phyloP scores from a whole-genome alignment of 23 tunicate genomes.

The Halocynthia aurantium region DNA sequence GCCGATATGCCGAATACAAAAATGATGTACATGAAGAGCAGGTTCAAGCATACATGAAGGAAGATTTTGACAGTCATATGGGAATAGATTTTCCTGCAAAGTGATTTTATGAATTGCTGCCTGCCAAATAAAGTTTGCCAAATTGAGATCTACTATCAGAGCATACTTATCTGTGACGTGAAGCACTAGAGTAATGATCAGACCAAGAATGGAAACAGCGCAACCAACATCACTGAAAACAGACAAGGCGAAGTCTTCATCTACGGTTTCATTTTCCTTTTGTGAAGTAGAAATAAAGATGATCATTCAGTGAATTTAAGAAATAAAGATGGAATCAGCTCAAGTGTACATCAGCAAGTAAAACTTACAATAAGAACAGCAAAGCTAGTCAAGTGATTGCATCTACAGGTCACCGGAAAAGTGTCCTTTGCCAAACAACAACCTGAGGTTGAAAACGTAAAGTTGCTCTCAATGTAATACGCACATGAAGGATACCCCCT shows the following conservation, averaged over 20 bases:
- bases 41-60: no score
- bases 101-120: no score
- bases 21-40: no score
- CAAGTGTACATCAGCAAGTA: no score
- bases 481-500: neutral
- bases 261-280: slow-evolving; percentile 22
- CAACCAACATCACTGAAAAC: slow-evolving; percentile 7
- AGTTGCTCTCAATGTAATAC: slow-evolving; percentile 10
- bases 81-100: no score
- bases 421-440: neutral
- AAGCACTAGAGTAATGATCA: neutral
- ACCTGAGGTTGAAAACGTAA: slow-evolving; percentile 14
- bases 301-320: neutral
- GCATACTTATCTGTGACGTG: neutral
- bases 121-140: no score
- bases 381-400: slow-evolving; percentile 30
- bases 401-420: neutral
- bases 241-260: slow-evolving; percentile 17
- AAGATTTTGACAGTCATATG: no score
- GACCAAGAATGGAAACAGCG: slow-evolving; percentile 1
- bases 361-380: slow-evolving; percentile 11
- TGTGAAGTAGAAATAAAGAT: neutral
- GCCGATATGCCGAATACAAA: no score
- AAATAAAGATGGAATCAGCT: no score
- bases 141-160: neutral